Conservation (phyloP, 30 jellyfish, hydroid and myxozoan genomes). For the Pseudorhiza aurosa region DNA sequence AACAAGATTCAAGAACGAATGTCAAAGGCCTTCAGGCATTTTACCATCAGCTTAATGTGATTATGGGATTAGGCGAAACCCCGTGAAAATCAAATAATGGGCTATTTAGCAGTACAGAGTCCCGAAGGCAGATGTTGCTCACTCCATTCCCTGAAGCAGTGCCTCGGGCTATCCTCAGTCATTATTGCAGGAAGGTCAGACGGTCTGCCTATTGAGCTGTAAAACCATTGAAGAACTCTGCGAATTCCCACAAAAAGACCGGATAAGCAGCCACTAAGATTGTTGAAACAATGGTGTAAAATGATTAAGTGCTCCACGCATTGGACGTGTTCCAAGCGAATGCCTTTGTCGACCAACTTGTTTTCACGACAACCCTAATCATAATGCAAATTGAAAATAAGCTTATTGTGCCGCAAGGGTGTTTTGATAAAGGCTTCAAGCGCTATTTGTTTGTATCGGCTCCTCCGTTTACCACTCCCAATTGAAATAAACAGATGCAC, state of each 20-base stretch:
- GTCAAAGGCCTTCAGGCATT: conserved; percentile 17
- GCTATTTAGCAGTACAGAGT: not conserved
- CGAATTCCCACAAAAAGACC: conserved; percentile 23
- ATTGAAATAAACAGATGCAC: no score
- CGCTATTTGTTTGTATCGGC: no score
- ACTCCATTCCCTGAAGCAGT: not conserved
- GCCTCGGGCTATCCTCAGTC: not conserved
- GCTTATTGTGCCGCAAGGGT: not conserved
- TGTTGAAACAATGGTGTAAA: not conserved
- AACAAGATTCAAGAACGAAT: not conserved
- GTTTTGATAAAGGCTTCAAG: not conserved
- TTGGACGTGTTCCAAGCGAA: not conserved
- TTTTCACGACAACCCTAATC: not conserved
- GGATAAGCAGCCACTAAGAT: conserved; percentile 18
- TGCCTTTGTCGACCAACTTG: not conserved
- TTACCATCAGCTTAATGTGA: not conserved
- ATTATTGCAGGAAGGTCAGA: conserved; percentile 35
- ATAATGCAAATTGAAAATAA: not conserved
- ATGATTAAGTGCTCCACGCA: conserved; percentile 4
- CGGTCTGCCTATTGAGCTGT: no score
- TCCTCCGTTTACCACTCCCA: no score
- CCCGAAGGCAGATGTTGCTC: conserved; percentile 22
- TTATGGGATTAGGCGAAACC: not conserved
- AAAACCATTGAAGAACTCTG: not conserved
- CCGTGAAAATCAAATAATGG: not conserved